Evolutionary conservation across 1,140 invertebrate genomes (phyloP).

Genomic region (Adelges cooleyi): DNA sequence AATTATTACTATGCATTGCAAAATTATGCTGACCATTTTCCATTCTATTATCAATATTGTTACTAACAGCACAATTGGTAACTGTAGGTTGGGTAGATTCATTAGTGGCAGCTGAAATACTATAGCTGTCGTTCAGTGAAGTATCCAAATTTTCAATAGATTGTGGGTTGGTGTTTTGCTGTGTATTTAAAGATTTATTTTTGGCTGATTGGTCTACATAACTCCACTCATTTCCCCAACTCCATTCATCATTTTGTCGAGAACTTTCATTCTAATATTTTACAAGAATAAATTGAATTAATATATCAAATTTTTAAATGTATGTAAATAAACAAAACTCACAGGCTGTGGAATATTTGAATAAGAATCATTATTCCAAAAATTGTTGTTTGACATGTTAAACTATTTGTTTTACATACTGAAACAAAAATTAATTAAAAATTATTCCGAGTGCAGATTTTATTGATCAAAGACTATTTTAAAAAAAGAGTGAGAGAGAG

Average conservation of each 20-base stretch:
- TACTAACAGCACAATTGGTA: not conserved
- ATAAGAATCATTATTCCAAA: slow-evolving; percentile 10
- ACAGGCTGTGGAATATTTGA: slow-evolving; percentile 6
- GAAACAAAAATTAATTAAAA: not conserved
- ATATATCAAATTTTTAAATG: not conserved
- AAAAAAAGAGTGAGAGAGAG: not conserved
- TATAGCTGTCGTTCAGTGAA: not conserved
- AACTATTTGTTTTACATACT: not conserved
- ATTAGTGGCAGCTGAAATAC: not conserved
- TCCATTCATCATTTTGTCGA: slow-evolving; percentile 20
- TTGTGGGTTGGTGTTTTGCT: not conserved
- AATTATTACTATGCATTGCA: not conserved
- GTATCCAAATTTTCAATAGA: slow-evolving; percentile 1
- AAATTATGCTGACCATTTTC: slow-evolving; percentile 3
- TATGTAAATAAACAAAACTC: not conserved
- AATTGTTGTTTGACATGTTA: slow-evolving; percentile 17
- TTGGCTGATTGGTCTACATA: slow-evolving; percentile 4
- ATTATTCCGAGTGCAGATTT: not conserved
- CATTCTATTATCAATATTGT: not conserved
- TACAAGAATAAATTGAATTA: not conserved
- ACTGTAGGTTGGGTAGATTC: not conserved
- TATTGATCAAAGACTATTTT: not conserved
- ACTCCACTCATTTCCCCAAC: slow-evolving; percentile 13
- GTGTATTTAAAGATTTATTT: not conserved
- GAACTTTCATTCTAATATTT: not conserved